Conservation (phyloP, 2,888 invertebrate genomes). For the Drosophila mimetica region DNA sequence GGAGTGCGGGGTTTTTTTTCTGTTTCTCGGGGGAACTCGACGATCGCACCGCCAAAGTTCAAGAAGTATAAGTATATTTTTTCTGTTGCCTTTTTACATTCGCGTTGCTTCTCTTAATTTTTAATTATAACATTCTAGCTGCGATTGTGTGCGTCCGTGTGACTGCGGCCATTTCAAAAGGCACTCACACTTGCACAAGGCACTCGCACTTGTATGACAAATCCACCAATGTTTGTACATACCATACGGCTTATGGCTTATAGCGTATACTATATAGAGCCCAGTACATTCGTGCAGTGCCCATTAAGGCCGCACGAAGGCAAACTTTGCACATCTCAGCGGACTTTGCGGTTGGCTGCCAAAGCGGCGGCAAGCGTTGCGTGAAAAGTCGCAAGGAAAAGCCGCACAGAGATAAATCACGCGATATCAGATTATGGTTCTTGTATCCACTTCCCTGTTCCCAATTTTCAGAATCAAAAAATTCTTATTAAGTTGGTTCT, state of each 20-base stretch:
- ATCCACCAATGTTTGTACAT: conserved; percentile 12
- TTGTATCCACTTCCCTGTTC: no score
- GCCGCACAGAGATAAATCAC: background rate
- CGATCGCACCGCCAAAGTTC: conserved; percentile 64
- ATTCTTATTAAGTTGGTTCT: no score
- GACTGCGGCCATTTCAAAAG: conserved; percentile 48
- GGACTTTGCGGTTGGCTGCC: conserved; percentile 51
- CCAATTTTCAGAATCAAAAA: no score
- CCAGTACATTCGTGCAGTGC: conserved; percentile 30
- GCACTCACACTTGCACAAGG: conserved; percentile 7
- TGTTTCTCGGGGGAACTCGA: background rate
- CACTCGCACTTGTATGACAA: conserved; percentile 12
- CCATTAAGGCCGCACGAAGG: conserved; percentile 44
- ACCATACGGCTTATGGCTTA: conserved; percentile 5
- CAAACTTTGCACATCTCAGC: conserved; percentile 49
- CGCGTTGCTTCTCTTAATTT: conserved; percentile 62
- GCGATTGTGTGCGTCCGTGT: conserved; percentile 21
- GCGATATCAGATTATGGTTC: background rate
- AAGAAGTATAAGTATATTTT: conserved; percentile 32
- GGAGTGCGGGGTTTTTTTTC: background rate
- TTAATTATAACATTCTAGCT: conserved; percentile 55
- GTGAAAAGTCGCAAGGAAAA: conserved; percentile 38
- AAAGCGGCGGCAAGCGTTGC: conserved; percentile 36
- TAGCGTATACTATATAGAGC: conserved; percentile 8
- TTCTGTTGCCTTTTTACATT: conserved; percentile 26